Evolutionary conservation across 1,140 invertebrate genomes (phyloP), one percentile per base, ranked within the genome.

Genomic region (Lethocerus indicus): DNA sequence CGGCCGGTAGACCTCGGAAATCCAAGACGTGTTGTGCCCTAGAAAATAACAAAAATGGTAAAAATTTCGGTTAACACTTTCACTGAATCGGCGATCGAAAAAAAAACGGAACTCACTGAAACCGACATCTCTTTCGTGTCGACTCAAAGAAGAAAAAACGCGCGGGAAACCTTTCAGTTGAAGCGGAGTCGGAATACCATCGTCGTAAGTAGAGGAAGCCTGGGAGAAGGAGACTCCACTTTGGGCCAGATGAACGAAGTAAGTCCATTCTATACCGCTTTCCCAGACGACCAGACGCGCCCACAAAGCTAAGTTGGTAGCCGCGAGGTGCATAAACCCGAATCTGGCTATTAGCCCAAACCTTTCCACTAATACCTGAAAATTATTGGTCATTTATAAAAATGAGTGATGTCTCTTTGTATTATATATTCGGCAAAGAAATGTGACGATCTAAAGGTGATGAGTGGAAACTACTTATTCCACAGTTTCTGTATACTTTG

Each of bases 291-390:
- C 64, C n/a, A 74, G 60, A n/a, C 73, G 66, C 12, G 69, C 60
- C 74, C 74, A 77, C 20, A 77, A 60, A 0, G 73, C 71, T 6
- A 76, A 57, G 56, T 77, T 77, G 0, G 75, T 75, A 0, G 73
- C 74, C 3, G 73, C 68, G 13, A 77, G 60, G 54, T 77, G 75
- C 57, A 74, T 75, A 53, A 77, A 72, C 5, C 73, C 69, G 55
- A 74, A 72, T 53, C 72, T 60, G 2, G 72, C 71, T 18, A 68
- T 62, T 16, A 71, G 55, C 5, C 72, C 71, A 49, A 73, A 74
- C 50, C 62, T 66, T 50, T 74, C 71, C 1, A 73, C 71, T 6
- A 74, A 59, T n/a, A 74, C 72, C 71, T 74, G 49, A 0, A 55
- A 39, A 51, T 40, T 32, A 52, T 37, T 12, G 42, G 9, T 32